phyloP scores from a whole-genome alignment of 2,797 vertebrate genomes.

The Takifugu rubripes region DNA sequence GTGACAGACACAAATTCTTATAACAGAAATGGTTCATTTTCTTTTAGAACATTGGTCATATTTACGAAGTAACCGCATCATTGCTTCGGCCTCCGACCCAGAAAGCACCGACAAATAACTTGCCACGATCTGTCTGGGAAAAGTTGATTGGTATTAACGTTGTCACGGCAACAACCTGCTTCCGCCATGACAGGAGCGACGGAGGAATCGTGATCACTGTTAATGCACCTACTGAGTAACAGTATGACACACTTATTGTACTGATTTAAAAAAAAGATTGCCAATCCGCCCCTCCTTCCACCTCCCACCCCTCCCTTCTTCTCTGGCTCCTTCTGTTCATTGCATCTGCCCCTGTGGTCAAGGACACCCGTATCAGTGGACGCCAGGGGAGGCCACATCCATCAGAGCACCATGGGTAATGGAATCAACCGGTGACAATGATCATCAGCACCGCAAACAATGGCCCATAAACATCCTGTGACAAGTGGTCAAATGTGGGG shows the following conservation, averaged over 20 bases:
- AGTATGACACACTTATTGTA: constrained; percentile 1
- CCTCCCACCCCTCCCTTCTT: too few relatives aligned
- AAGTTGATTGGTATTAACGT: neutral
- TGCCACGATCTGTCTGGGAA: too few relatives aligned
- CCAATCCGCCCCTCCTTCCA: too few relatives aligned
- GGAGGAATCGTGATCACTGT: neutral
- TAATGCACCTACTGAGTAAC: neutral
- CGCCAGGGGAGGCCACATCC: constrained; percentile 71
- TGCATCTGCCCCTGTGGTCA: constrained; percentile 68
- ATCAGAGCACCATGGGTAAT: constrained; percentile 76
- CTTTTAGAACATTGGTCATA: too few relatives aligned
- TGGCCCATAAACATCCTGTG: constrained; percentile 80
- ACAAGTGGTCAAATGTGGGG: constrained; percentile 68
- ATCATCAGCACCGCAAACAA: constrained; percentile 81
- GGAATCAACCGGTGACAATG: constrained; percentile 79
- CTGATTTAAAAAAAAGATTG: constrained; percentile 5
- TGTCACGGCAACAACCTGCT: neutral
- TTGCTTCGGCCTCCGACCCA: too few relatives aligned
- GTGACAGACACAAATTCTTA: neutral
- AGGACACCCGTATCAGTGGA: constrained; percentile 77
- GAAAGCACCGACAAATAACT: too few relatives aligned
- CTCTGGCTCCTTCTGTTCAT: constrained; percentile 15
- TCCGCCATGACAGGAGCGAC: neutral
- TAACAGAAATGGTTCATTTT: neutral
- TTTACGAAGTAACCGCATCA: too few relatives aligned